A percentile compares a stretch with the other conserved stretches of the same genome.
Conservation (phyloP, 2,888 invertebrate species). For the Drosophila meridiana region DNA sequence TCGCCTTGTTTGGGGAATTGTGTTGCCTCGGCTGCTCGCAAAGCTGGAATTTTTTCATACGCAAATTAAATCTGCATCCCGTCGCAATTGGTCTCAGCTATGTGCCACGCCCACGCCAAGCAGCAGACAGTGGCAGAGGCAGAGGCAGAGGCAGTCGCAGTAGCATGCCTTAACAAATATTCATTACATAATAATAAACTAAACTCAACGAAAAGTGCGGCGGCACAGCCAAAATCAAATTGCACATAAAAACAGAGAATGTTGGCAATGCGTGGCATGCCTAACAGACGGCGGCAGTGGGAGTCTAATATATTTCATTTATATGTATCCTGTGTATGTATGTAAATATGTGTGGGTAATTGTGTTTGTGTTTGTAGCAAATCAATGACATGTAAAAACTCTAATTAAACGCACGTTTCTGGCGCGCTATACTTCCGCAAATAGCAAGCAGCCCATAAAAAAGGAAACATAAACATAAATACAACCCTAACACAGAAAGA, state of each 20-base stretch:
- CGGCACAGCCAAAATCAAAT: conserved; percentile 62
- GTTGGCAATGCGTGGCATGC: conserved; percentile 46
- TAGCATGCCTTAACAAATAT: conserved; percentile 67
- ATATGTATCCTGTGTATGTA: conserved; percentile 27
- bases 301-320: conserved; percentile 31
- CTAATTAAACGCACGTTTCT: conserved; percentile 76
- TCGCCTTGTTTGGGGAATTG: conserved; percentile 72
- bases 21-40: conserved; percentile 27
- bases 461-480: conserved; percentile 14
- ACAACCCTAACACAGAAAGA: conserved; percentile 14
- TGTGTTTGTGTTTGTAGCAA: conserved; percentile 52
- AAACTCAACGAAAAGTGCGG: conserved; percentile 66
- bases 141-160: background rate
- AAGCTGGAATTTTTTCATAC: conserved; percentile 71
- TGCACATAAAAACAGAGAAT: conserved; percentile 46
- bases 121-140: conserved; percentile 10
- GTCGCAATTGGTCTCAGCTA: conserved; percentile 47
- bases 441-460: conserved; percentile 41
- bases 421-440: conserved; percentile 37
- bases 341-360: conserved; percentile 20
- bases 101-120: conserved; percentile 27
- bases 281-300: background rate
- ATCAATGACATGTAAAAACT: conserved; percentile 78
- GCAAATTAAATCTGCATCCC: conserved; percentile 75
- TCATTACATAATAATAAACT: conserved; percentile 79